These are phyloP conservation scores for Epiblema foenella DNA, from an alignment of 2,888 invertebrate genomes.

Conservation along the genomic window DNA sequence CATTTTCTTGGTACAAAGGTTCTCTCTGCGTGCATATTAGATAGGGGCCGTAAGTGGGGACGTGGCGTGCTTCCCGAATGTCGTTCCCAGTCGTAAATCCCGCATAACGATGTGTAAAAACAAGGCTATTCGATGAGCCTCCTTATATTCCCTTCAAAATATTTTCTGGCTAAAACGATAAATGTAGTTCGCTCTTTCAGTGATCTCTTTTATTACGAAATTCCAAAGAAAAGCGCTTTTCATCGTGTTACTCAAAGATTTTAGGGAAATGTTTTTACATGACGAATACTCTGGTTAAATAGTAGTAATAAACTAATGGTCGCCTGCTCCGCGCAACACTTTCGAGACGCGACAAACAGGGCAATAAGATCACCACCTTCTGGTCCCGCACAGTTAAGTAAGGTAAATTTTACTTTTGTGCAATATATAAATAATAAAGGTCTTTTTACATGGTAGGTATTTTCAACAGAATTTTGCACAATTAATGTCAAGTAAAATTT, in stretches of 20 bases:
- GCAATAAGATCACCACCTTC: too few relatives aligned
- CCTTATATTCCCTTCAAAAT: conserved; percentile 37
- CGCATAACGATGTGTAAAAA: conserved; percentile 64
- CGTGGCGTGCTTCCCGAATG: conserved; percentile 69
- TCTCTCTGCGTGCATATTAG: conserved; percentile 79
- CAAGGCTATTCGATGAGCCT: conserved; percentile 38
- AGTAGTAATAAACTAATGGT: too few relatives aligned
- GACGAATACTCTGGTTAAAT: not conserved
- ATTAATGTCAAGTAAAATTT: not conserved
- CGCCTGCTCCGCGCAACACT: too few relatives aligned
- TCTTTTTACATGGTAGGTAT: too few relatives aligned
- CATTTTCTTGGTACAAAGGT: conserved; percentile 63
- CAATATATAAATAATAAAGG: too few relatives aligned
- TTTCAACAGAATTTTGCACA: too few relatives aligned
- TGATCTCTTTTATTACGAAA: conserved; percentile 9
- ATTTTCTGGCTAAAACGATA: conserved; percentile 27
- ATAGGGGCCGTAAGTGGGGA: conserved; percentile 65
- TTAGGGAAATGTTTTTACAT: not conserved
- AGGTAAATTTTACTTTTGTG: too few relatives aligned
- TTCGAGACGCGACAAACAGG: too few relatives aligned
- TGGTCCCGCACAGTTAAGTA: too few relatives aligned
- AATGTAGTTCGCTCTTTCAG: conserved; percentile 25
- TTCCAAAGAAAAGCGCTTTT: not conserved
- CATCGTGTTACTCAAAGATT: not conserved
- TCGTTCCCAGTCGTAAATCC: conserved; percentile 66